Conservation (phyloP, 2,888 invertebrate species). For the Autographa gamma region DNA sequence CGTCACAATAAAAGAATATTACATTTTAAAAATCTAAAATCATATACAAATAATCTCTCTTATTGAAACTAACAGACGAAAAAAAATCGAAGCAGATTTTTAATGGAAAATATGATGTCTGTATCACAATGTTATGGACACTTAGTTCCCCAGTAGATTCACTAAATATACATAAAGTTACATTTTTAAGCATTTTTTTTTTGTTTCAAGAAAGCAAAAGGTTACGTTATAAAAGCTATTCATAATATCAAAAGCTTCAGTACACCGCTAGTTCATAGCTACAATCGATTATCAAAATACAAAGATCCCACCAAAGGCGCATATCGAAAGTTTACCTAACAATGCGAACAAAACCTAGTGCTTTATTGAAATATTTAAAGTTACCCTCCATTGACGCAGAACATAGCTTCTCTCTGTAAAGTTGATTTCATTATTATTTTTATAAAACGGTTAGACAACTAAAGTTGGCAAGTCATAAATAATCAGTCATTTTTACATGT, state of each 20-base stretch:
- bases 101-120: slow-evolving; percentile 85
- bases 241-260: slow-evolving; percentile 57
- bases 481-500: slow-evolving; percentile 56
- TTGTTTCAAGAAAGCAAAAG: slow-evolving; percentile 86
- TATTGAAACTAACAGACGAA: slow-evolving; percentile 83
- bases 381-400: slow-evolving; percentile 84
- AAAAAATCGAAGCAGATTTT: slow-evolving; percentile 81
- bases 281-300: slow-evolving; percentile 47
- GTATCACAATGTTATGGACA: slow-evolving; percentile 88
- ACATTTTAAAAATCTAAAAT: slow-evolving; percentile 83
- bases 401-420: slow-evolving; percentile 74
- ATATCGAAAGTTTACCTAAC: slow-evolving; percentile 51
- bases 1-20: slow-evolving; percentile 83
- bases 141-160: slow-evolving; percentile 83
- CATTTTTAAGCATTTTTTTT: slow-evolving; percentile 77
- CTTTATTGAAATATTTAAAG: slow-evolving; percentile 82
- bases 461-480: slow-evolving; percentile 42
- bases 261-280: slow-evolving; percentile 47
- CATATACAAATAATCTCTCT: slow-evolving; percentile 88
- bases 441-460: slow-evolving; percentile 28
- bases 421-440: slow-evolving; percentile 32
- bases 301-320: slow-evolving; percentile 46
- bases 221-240: slow-evolving; percentile 67
- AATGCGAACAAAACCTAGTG: slow-evolving; percentile 77
- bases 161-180: slow-evolving; percentile 88